Percentiles rank a stretch among this genome's conserved stretches.
Conservation (phyloP, 2,797 vertebrate species). For the Tadarida brasiliensis region DNA sequence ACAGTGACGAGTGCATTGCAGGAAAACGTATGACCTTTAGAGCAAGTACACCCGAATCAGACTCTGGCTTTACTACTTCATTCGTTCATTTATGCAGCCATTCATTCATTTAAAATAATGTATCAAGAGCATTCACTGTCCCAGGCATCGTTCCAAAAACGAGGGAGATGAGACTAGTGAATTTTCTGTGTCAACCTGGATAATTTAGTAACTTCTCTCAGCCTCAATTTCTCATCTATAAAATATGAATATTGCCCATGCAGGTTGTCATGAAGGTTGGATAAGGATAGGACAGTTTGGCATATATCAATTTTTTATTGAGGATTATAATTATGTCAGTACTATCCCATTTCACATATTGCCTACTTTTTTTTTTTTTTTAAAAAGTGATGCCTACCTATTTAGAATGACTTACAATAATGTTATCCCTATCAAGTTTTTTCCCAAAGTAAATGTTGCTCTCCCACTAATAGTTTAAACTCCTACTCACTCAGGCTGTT, state of each 20-base stretch:
- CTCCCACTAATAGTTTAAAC: neutral
- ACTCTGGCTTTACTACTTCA: neutral
- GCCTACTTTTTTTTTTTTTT: neutral
- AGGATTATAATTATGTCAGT: constrained; percentile 42
- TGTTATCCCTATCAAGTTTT: constrained; percentile 10
- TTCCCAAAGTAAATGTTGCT: constrained; percentile 17
- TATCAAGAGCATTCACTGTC: neutral
- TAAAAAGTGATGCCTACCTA: neutral
- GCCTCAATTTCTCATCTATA: constrained; percentile 66
- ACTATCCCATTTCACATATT: constrained; percentile 36
- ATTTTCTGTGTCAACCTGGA: constrained; percentile 49
- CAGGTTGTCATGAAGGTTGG: constrained; percentile 63
- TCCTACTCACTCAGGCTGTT: neutral
- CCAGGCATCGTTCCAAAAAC: constrained; percentile 50
- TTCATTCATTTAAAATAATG: constrained; percentile 68
- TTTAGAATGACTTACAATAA: constrained; percentile 48
- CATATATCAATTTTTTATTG: constrained; percentile 10
- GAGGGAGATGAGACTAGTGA: neutral
- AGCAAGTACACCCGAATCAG: neutral
- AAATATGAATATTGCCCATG: constrained; percentile 67
- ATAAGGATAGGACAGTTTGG: constrained; percentile 54
- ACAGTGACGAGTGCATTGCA: neutral
- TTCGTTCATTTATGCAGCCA: constrained; percentile 17
- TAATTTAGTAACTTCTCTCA: constrained; percentile 75
- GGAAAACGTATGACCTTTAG: neutral